phyloP scores from a whole-genome alignment of 2,888 invertebrate species.

The Pedicia rivosa region DNA sequence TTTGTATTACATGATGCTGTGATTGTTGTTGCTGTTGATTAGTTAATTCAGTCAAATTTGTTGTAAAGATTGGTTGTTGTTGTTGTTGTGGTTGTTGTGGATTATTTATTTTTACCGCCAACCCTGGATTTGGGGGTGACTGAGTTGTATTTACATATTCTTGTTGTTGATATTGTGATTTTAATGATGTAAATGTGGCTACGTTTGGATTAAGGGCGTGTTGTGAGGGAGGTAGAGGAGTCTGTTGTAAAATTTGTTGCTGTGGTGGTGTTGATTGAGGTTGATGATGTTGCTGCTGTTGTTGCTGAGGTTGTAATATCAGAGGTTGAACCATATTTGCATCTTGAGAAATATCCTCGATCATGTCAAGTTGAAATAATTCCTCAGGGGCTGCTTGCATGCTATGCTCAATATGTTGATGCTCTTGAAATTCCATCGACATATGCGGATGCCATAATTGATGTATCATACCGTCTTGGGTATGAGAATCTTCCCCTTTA shows the following conservation, averaged over 20 bases:
- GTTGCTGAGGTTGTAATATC: background rate
- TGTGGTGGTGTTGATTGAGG: background rate
- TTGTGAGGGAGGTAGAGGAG: background rate
- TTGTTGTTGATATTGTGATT: conserved; percentile 4
- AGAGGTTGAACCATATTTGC: background rate
- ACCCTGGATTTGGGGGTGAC: too few species aligned
- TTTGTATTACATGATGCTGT: background rate
- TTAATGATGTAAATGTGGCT: conserved; percentile 3
- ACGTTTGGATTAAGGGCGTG: conserved; percentile 5
- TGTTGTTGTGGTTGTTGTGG: conserved; percentile 7
- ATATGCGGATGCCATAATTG: conserved; percentile 22
- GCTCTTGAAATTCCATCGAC: conserved; percentile 18
- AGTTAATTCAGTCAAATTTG: too few species aligned
- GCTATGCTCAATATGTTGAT: conserved; percentile 1
- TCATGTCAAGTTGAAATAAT: conserved; percentile 16
- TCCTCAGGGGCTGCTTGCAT: conserved; percentile 16
- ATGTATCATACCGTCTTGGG: conserved; percentile 12
- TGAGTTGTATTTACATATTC: background rate
- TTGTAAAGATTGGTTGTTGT: conserved; percentile 7
- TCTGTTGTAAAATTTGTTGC: conserved; percentile 3
- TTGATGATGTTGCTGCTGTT: conserved; percentile 2
- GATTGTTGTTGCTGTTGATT: conserved; percentile 6
- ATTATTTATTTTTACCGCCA: conserved; percentile 1
- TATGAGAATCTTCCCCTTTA: conserved; percentile 20
- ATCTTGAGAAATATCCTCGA: conserved; percentile 5